Base-by-base conservation (phyloP, 1,140 invertebrate genomes). In the Dendrolimus punctatus region DNA sequence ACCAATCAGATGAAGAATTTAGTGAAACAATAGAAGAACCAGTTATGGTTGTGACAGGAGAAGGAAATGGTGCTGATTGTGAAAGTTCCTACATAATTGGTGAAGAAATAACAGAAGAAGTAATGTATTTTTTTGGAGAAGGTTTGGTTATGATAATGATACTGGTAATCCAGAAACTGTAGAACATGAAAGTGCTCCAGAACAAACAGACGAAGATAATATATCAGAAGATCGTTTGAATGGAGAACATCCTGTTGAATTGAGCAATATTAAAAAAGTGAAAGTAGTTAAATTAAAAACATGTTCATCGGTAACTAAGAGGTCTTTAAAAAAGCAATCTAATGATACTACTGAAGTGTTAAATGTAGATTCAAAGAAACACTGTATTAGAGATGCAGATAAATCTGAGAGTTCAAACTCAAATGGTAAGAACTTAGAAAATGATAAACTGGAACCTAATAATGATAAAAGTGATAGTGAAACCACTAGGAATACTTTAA, bases 11-110 rank as follows among this genome's bases (percentile, higher is more conserved):
- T 47, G 83, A 88, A 42, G 78, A 87, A 2, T 86, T 92, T 36
- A 85, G 92, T 46, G 91, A 92, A 66, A 89, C 88, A 37, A 92
- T 95, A 56, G 92, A 94, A 81, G 93, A 95, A 68, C 92, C 92
- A 43, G 72, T 93, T 1, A 90, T 95, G 88, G 76, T 93, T 64
- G 87, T 95, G 4, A 90, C 89, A 53, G 94, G 94, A 1, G 90
- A 92, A 66, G 94, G 94, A 6, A 90, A 90, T 41, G 94, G 94
- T 2, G 90, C 87, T 48, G 91, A 93, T 40, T 94, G 92, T 69
- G 90, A 94, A 49, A 89, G 90, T 49, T 84, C 82, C 40, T 78
- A 77, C 60, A 69, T 80, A 60, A 76, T 80, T 58, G 90, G 91
- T 39, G 93, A 94, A 71, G 90, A 89, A 57, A 91, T 95, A 48